Evolutionary conservation across 37 sponge, comb jelly and placozoan species (phyloP), one percentile per base, ranked within the genome.

Genomic region (Lycopodina hypogea): DNA sequence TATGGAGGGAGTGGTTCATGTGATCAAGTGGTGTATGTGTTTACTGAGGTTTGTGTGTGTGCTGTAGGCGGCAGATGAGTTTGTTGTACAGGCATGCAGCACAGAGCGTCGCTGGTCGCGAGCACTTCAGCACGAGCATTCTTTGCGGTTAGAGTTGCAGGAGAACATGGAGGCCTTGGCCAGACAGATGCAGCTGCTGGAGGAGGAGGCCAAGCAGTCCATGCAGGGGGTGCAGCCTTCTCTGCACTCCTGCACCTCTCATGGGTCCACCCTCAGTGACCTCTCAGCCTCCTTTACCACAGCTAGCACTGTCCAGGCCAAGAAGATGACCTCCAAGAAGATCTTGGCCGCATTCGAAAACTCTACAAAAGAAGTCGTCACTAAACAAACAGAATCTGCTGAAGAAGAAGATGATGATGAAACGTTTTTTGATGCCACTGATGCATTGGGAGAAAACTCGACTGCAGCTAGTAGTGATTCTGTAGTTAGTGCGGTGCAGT

Each of bases 131-230:
- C 77, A 83, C 23, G 97, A 94, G 72, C 81, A 77, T 56, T 78
- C 90, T 19, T 61, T 89, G 57, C 78, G 95, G 1, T 74, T 81
- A 42, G 71, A 87, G 71, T 78, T 97, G 18, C 88, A 94, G 77
- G 97, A 94, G 76, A 92, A 84, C 56, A 84, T 94, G 69, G 97
- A 97, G 85, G 64, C 80, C 24, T 77, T 97, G 38, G 97, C 96
- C 42, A 85, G 78, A 9, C 84, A 95, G 82, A 89, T 89, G 83
- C 90, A 89, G 21, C 68, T 81, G 1, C 74, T 95, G 42, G 96
- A 95, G 78, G 61, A 76, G 18, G 82, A 85, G 71, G 83, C 86
- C 59, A 77, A 72, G 32, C 71, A 56, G 70, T 24, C 40, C 0
- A 51, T 78, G 32, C 77, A 76, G 37, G 57, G 14, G 0, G 63